phyloP scores from a whole-genome alignment of 2,888 invertebrate species.

The Drosophila niveifrons region DNA sequence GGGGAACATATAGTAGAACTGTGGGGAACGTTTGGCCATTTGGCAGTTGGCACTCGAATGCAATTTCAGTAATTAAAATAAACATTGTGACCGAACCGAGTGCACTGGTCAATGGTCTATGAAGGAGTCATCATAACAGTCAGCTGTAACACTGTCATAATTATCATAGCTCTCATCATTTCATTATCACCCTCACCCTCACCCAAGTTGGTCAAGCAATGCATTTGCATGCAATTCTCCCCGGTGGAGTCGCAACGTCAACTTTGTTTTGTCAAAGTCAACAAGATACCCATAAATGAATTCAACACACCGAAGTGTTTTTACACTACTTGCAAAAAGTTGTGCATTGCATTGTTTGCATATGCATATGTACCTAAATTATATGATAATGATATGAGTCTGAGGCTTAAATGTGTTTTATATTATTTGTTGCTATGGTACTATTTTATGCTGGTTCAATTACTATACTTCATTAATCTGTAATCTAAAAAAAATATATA shows the following conservation, averaged over 20 bases:
- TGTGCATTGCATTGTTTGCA: too few species aligned
- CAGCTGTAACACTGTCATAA: constrained; percentile 63
- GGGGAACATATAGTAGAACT: constrained; percentile 32
- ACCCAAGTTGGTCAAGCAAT: not conserved
- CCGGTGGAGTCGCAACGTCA: constrained; percentile 24
- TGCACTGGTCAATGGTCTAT: constrained; percentile 43
- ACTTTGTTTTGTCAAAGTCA: constrained; percentile 61
- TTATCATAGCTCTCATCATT: constrained; percentile 57
- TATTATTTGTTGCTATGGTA: too few species aligned
- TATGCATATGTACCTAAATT: too few species aligned
- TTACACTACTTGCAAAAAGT: constrained; percentile 3
- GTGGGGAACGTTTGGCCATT: constrained; percentile 43
- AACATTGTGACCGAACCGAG: constrained; percentile 57
- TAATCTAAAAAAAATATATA: too few species aligned
- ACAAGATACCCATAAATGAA: constrained; percentile 26
- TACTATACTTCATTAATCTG: too few species aligned
- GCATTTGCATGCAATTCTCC: constrained; percentile 19
- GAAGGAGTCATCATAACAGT: constrained; percentile 34
- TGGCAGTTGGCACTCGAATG: constrained; percentile 80
- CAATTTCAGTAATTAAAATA: constrained; percentile 82
- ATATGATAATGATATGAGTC: too few species aligned
- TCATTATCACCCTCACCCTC: constrained; percentile 50
- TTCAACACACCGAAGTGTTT: constrained; percentile 8
- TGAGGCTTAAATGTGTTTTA: too few species aligned
- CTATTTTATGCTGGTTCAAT: too few species aligned